Percentiles rank a stretch among this genome's conserved stretches.
Conservation (phyloP, 2,797 vertebrate genomes). For the Poecilia wingei region DNA sequence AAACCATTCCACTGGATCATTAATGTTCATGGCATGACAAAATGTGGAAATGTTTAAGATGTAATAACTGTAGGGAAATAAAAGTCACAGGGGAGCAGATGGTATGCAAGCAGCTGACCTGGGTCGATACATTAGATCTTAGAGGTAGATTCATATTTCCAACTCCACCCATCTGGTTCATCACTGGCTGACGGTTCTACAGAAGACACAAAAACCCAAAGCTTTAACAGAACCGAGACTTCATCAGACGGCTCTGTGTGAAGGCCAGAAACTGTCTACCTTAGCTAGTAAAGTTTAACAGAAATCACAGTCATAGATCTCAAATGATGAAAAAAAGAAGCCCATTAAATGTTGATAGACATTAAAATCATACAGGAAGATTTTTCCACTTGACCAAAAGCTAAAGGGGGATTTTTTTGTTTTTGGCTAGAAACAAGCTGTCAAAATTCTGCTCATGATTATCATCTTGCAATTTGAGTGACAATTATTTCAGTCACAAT, state of each 20-base stretch:
- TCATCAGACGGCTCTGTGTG: neutral
- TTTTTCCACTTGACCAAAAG: neutral
- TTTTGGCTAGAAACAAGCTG: neutral
- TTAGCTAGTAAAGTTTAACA: neutral
- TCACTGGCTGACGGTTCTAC: conserved; percentile 95
- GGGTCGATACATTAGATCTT: conserved; percentile 90
- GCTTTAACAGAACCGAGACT: neutral
- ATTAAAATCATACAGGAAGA: neutral
- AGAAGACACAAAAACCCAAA: neutral
- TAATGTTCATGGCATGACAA: neutral
- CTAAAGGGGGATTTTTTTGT: neutral
- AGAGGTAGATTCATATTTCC: conserved; percentile 96
- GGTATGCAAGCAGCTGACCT: conserved; percentile 76
- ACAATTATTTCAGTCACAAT: neutral
- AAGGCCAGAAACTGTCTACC: no score
- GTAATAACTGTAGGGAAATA: neutral
- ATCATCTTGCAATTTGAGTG: neutral
- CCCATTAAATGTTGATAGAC: neutral
- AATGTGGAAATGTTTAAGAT: neutral
- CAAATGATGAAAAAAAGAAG: neutral
- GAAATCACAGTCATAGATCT: neutral
- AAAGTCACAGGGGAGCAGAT: no score
- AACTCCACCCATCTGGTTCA: conserved; percentile 92
- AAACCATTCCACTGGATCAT: neutral
- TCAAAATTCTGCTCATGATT: neutral